Conservation (phyloP, 92 coral and sea anemone genomes). For the Bergia puertoricense region DNA sequence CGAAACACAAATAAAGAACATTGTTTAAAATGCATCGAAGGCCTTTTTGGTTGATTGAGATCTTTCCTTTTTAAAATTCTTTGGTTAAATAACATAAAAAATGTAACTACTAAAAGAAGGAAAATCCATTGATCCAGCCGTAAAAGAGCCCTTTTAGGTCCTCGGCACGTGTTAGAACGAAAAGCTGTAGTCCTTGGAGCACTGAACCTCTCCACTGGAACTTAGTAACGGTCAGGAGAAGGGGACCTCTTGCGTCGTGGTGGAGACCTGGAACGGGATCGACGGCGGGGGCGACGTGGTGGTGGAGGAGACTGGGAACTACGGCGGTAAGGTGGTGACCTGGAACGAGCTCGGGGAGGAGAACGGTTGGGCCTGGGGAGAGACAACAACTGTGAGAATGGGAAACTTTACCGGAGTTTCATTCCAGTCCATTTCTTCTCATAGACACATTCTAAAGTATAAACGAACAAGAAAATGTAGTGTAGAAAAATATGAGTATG, state of each 20-base stretch:
- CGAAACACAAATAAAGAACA: too few relatives aligned
- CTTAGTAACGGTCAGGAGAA: slow-evolving; percentile 60
- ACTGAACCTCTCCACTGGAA: neutral
- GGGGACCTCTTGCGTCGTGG: slow-evolving; percentile 86
- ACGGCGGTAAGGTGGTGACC: slow-evolving; percentile 82
- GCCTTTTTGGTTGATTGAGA: too few relatives aligned
- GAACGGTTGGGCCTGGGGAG: slow-evolving; percentile 25
- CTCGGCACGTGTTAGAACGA: neutral
- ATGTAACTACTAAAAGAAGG: too few relatives aligned
- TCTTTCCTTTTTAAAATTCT: too few relatives aligned
- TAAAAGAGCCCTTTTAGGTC: too few relatives aligned
- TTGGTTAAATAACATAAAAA: too few relatives aligned
- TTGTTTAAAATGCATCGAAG: too few relatives aligned
- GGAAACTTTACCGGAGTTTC: neutral
- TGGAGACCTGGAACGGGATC: slow-evolving; percentile 65
- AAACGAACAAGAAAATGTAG: too few relatives aligned
- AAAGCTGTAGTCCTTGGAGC: neutral
- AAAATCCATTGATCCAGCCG: too few relatives aligned
- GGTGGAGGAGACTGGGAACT: slow-evolving; percentile 89
- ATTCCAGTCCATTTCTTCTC: neutral
- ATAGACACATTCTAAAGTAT: neutral
- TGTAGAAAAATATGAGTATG: too few relatives aligned
- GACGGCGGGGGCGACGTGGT: slow-evolving; percentile 72
- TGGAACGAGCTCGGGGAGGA: slow-evolving; percentile 67
- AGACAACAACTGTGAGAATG: neutral